Base-by-base conservation (phyloP, 2,797 vertebrate genomes). In the Gymnoscopelus braueri region DNA sequence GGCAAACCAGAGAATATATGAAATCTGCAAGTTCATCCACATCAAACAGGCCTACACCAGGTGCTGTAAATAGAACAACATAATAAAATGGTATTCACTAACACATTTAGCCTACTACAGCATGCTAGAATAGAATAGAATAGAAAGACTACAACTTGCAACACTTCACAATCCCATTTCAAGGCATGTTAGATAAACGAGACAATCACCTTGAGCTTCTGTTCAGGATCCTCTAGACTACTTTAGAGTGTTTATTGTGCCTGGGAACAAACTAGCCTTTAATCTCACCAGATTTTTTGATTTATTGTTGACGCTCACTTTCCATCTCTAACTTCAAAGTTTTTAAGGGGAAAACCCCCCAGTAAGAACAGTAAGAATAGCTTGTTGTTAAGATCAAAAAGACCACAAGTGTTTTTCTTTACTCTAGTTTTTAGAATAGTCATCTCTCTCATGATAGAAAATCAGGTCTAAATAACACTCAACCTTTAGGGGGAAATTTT, bases 271-370 rank as follows among this genome's bases (percentile, higher is more conserved):
- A 12, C 0, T 26, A 67, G 52, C 59, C 4, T 77, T 52, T 3
- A 8, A 4, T 13, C 66, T 11, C 56, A 14, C 10, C 13, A 58
- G 61, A 58, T 70, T 80, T 67, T 74, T 24, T 62, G 1, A 80
- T 74, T 82, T 84, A 50, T 75, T 69, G 60, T 69, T 1, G 15
- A 24, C 10, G 6, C 2, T 81, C 71, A 23, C 70, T 90, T 91
- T 91, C 82, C 88, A 84, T 78, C 19, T 74, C 52, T 24, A 52
- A 54, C 61, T 74, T 67, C 74, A 83, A 84, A 78, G 24, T 53
- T 53, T 50, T 50, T 23, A 5, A 32, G 79, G 89, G 92, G 79
- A 86, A 92, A 89, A 74, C 68, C 87, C 88, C 84, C 26, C 77
- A 19, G 6, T 48, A 13, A 56, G 13, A 49, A n/a, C 32, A 32